Conservation (phyloP, 1,140 invertebrate species). For the Plodia interpunctella region DNA sequence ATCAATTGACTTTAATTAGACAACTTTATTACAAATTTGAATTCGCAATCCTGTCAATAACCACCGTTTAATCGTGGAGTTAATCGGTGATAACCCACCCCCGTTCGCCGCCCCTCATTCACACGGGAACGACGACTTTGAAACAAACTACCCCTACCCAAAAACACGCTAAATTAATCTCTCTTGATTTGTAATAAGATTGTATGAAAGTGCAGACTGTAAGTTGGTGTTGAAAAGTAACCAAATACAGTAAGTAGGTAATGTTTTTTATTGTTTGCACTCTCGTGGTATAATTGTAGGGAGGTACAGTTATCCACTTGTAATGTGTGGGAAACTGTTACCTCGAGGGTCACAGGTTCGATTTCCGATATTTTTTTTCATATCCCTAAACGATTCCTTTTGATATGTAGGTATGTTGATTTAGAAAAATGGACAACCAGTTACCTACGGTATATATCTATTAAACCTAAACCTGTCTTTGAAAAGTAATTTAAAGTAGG, state of each 20-base stretch:
- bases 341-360: neutral
- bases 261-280: slow-evolving; percentile 26
- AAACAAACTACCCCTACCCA: slow-evolving; percentile 6
- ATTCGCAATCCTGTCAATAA: slow-evolving; percentile 5
- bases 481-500: too few species aligned
- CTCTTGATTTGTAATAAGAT: slow-evolving; percentile 17
- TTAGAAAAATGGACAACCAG: too few species aligned
- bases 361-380: neutral
- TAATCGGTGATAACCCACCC: slow-evolving; percentile 5
- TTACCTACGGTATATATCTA: too few species aligned
- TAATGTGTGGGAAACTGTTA: slow-evolving; percentile 4
- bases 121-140: slow-evolving; percentile 25
- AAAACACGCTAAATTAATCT: slow-evolving; percentile 16
- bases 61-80: slow-evolving; percentile 7
- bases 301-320: slow-evolving; percentile 3
- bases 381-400: neutral
- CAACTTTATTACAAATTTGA: neutral
- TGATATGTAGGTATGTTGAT: too few species aligned
- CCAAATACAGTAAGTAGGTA: slow-evolving; percentile 15
- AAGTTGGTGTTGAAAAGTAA: slow-evolving; percentile 2
- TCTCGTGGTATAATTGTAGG: slow-evolving; percentile 17
- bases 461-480: too few species aligned
- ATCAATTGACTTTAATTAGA: neutral
- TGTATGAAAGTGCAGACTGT: neutral
- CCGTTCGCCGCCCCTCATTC: slow-evolving; percentile 21